Percentiles rank a stretch among this genome's conserved stretches.
Evolutionary conservation across 1,140 invertebrate species (phyloP).

Genomic region (Drosophila lowei): DNA sequence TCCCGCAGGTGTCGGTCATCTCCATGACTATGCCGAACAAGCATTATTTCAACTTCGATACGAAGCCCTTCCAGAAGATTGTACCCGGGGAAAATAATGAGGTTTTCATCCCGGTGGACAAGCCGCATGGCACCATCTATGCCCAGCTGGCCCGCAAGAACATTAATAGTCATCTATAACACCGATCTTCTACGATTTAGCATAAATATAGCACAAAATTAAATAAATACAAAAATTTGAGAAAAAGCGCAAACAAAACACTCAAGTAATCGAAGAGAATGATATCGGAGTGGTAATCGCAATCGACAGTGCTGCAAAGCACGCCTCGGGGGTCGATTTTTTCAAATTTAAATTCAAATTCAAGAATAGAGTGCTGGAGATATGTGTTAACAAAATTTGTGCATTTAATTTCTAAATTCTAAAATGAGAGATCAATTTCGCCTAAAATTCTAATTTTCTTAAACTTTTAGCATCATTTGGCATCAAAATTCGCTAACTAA

Average conservation of each 20-base stretch:
- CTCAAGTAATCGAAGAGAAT: too few species aligned
- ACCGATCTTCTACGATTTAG: background rate
- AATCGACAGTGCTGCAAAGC: too few species aligned
- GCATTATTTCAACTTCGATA: slow-evolving; percentile 89
- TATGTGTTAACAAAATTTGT: background rate
- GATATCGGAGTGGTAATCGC: too few species aligned
- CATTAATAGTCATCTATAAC: slow-evolving; percentile 82
- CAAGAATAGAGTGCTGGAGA: background rate
- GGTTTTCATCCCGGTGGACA: slow-evolving; percentile 89
- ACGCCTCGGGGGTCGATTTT: too few species aligned
- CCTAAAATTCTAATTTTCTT: slow-evolving; percentile 1
- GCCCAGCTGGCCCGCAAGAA: slow-evolving; percentile 86
- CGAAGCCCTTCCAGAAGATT: slow-evolving; percentile 87
- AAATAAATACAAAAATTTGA: background rate
- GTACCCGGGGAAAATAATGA: slow-evolving; percentile 86
- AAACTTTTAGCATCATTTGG: slow-evolving; percentile 25
- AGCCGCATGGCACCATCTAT: slow-evolving; percentile 90
- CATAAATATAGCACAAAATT: background rate
- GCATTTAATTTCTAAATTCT: slow-evolving; percentile 9
- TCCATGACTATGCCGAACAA: slow-evolving; percentile 91
- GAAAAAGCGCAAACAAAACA: too few species aligned
- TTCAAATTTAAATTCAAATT: background rate
- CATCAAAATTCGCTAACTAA: slow-evolving; percentile 38
- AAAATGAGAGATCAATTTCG: slow-evolving; percentile 25
- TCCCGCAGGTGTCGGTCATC: slow-evolving; percentile 87